These are phyloP conservation scores for Symphodus melops DNA, from an alignment of 2,113 vertebrate species.

Conservation along the genomic window DNA sequence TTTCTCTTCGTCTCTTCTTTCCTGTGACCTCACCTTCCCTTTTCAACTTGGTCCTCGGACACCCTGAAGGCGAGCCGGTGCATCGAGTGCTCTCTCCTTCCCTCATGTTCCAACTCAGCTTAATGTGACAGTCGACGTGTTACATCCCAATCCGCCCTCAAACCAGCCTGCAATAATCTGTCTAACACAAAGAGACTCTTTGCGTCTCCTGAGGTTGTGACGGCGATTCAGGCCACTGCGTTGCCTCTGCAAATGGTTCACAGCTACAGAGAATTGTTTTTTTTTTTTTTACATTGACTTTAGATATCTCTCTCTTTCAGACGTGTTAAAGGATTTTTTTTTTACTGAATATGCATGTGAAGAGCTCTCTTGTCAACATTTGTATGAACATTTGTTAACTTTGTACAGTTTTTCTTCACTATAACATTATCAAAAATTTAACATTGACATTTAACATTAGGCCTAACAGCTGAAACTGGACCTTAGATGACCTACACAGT, in stretches of 20 bases:
- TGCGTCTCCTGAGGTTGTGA: slow-evolving; percentile 38
- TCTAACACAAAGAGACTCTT: slow-evolving; percentile 57
- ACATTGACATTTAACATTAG: too few species aligned
- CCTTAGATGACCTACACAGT: too few species aligned
- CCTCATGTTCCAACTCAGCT: slow-evolving; percentile 14
- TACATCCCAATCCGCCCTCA: slow-evolving; percentile 49
- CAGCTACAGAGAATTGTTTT: slow-evolving; percentile 25
- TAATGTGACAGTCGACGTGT: slow-evolving; percentile 47
- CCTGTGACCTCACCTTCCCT: slow-evolving; percentile 1
- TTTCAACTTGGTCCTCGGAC: slow-evolving; percentile 2
- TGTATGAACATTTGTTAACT: background rate
- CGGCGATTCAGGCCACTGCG: slow-evolving; percentile 51
- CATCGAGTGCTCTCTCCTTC: slow-evolving; percentile 19
- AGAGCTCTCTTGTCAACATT: background rate
- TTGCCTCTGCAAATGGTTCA: slow-evolving; percentile 28
- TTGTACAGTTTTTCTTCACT: too few species aligned
- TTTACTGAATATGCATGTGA: slow-evolving; percentile 1
- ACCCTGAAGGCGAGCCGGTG: slow-evolving; percentile 30
- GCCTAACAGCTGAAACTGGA: too few species aligned
- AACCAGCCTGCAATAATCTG: slow-evolving; percentile 54
- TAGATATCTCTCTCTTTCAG: slow-evolving; percentile 15
- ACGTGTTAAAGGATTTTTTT: background rate
- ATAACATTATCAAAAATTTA: too few species aligned
- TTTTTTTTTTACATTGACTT: slow-evolving; percentile 38
- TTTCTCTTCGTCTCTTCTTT: background rate